Evolutionary conservation across 2,888 invertebrate species (phyloP), one percentile per base, ranked within the genome.

Genomic region (Idaea biselata): DNA sequence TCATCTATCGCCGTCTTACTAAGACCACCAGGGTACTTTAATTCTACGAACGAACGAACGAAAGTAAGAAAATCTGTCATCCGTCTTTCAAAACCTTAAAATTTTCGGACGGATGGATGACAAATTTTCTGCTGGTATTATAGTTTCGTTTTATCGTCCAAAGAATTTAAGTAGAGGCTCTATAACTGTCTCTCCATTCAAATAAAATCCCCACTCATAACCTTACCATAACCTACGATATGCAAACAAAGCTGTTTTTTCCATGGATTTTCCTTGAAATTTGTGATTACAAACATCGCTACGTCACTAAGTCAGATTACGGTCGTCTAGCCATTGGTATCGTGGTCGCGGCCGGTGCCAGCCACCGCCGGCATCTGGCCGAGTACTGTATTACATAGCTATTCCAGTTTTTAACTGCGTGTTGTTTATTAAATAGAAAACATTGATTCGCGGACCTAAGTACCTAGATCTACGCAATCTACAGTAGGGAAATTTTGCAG

Each of bases 291-390:
- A 44, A 6, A 3, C 65, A 71, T 68, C 25, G 25, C 5, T 70
- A 72, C 68, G 65, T 68, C 14, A 44, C 44, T 8, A 8, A 44
- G 44, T 44, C 14, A 6, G 44, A 44, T 44, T 44, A 44, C 61
- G 65, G 60, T 69, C 72, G 81, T 80, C 78, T 80, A 78, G 78
- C 78, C 77, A 73, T 32, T 71, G 76, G 72, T 80, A 80, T 71
- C 78, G 74, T 61, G 60, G 61, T 70, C 72, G 68, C 73, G 76
- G 76, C 67, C 67, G 64, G 84, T 88, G 86, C 82, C 84, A 83
- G 88, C 84, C 80, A 88, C 88, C 73, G 77, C 87, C 88, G 78
- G 68, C 87, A 86, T 88, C 84, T 88, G 89, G 80, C 60, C 18
- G 44, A 59, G 58, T 60, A 59, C 67, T 60, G 58, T 61, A 18